phyloP scores from a whole-genome alignment of 2,113 vertebrate species.

The Cyphomyrus discorhynchus region DNA sequence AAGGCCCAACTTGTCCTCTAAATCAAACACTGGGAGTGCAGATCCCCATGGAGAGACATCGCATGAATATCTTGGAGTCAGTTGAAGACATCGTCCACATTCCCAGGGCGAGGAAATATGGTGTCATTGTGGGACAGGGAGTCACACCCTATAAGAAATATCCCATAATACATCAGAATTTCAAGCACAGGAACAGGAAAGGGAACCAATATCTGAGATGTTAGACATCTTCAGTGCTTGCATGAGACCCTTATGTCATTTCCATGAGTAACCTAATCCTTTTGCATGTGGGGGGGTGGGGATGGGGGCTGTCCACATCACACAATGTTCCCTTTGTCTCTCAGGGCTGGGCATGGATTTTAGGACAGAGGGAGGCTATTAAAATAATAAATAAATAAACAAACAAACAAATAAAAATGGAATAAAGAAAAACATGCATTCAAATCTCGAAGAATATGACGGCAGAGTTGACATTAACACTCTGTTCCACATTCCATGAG shows the following conservation, averaged over 20 bases:
- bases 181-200: background rate
- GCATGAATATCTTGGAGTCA: background rate
- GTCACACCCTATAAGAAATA: background rate
- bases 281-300: background rate
- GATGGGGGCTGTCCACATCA: background rate
- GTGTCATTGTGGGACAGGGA: background rate
- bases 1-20: background rate
- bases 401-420: background rate
- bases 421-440: background rate
- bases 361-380: background rate
- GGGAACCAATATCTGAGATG: background rate
- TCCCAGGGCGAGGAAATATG: background rate
- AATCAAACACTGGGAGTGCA: background rate
- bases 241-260: background rate
- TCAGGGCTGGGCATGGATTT: background rate
- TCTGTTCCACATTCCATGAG: background rate
- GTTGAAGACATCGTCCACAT: background rate
- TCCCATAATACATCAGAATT: background rate
- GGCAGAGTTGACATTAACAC: background rate
- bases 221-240: background rate
- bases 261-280: background rate
- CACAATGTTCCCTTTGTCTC: conserved; percentile 19
- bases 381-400: background rate
- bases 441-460: background rate
- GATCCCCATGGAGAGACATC: background rate